Base-by-base conservation (phyloP, 2,113 vertebrate genomes). In the Ranitomeya imitator region DNA sequence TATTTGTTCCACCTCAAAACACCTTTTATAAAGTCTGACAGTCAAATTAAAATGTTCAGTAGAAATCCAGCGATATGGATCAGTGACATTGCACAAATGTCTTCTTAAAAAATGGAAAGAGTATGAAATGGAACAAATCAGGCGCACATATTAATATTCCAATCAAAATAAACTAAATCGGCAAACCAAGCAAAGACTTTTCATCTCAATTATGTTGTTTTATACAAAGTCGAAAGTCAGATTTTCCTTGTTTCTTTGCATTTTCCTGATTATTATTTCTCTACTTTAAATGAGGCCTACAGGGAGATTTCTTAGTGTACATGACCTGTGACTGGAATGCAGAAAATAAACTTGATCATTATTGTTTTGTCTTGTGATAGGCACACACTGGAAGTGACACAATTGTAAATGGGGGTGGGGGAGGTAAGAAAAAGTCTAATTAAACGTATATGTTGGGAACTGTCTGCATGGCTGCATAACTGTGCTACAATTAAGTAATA, bases 401-500 rank as follows among this genome's bases (percentile, higher is more conserved):
- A 31, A 78, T 90, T 91, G 90, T 74, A 89, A 88, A 55, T 45
- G 37, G 37, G 37, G 37, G 86, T 83, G 88, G 54, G 90, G 91
- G 78, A 73, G 90, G 91, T 76, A 73, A 85, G 61, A 85, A 52
- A 78, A 81, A 67, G 67, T 87, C 84, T 92, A 93, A 93, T 90
- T 86, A 92, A 94, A 91, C 79, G 45, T 90, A 91, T 89, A 90
- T 91, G 89, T 78, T 91, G 90, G 65, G 90, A 87, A 91, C 61
- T 4, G 85, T 90, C 86, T 83, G 73, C 91, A 90, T 91, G 80
- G 0, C 86, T 90, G 67, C 90, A 91, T 92, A 86, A 91, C 67
- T 87, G 63, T 63, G 81, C 82, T 92, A 91, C 79, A 92, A 92
- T 93, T 86, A 0, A 90, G 86, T 92, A 91, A 86, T 90, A 71